Evolutionary conservation across 2,797 vertebrate genomes (phyloP), one percentile per base, ranked within the genome.

Genomic region (Chiroxiphia lanceolata): DNA sequence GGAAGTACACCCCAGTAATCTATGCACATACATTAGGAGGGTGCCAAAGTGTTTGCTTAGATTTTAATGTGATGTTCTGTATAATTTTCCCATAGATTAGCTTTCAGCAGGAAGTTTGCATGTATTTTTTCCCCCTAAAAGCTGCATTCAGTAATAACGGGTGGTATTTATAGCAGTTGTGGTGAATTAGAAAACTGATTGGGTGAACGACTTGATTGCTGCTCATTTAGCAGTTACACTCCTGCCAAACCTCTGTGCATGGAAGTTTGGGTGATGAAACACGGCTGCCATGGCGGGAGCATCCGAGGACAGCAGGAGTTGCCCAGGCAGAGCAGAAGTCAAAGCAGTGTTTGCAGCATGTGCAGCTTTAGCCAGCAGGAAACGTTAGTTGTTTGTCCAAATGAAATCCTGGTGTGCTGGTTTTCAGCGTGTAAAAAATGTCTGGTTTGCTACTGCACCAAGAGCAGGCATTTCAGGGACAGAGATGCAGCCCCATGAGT

Each of bases 81-180:
- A 83, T 96, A 94, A 96, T 95, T 95, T 97, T 89, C 83, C 59
- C 70, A 77, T 87, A 87, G 94, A 96, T 96, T 88, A 93, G 77
- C 70, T 90, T 90, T 33, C 67, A 77, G 93, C 77, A 83, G 93
- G 90, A 88, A 94, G 89, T 60, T 92, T 89, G 86, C 74, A 19
- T 89, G 91, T 74, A 38, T 81, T 97, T 91, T 70, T 33, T 19
- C 74, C 64, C 80, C 70, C 72, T 92, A 76, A 96, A 93, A 89
- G 82, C 91, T 76, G 13, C 79, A 63, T 93, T 93, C 60, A n/a
- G 44, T 90, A 93, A 91, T 94, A 96, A 93, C 34, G 74, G 90
- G 51, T 56, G 3, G 53, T 96, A 94, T 93, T 97, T 96, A 92
- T 94, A 94, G 94, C 70, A 84, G 93, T 94, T 77, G 93, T 83